These are phyloP conservation scores for Sardina pilchardus DNA, from an alignment of 2,113 vertebrate genomes.

Conservation along the genomic window DNA sequence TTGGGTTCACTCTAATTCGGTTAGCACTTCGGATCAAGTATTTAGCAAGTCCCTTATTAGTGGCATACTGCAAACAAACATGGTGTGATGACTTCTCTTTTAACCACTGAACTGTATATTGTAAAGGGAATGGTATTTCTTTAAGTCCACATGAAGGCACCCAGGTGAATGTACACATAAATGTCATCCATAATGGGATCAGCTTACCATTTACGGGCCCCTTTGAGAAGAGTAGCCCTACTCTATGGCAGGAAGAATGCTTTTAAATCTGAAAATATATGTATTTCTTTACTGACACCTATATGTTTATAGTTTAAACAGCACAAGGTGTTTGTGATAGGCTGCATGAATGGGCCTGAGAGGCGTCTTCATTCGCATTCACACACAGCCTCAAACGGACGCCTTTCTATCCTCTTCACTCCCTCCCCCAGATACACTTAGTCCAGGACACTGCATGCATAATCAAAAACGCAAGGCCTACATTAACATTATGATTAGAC, in stretches of 20 bases:
- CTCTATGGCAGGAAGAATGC: background rate
- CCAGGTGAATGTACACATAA: background rate
- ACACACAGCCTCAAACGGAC: background rate
- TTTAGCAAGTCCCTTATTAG: background rate
- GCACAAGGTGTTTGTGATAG: background rate
- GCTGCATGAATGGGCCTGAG: background rate
- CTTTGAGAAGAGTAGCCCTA: background rate
- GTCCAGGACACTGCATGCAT: background rate
- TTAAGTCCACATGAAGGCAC: background rate
- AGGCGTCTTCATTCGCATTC: background rate
- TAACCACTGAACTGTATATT: background rate
- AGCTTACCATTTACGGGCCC: background rate
- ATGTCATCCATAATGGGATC: background rate
- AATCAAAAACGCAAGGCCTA: background rate
- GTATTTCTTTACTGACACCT: background rate
- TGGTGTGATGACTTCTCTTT: background rate
- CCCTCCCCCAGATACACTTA: background rate
- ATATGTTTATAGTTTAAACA: background rate
- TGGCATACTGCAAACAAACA: background rate
- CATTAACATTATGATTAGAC: slow-evolving; percentile 7
- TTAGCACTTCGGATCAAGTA: background rate
- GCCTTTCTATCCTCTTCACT: background rate
- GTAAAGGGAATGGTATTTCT: background rate
- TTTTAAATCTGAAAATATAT: background rate
- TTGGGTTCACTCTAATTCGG: background rate